Evolutionary conservation across 2,113 vertebrate genomes (phyloP), one percentile per base, ranked within the genome.

Genomic region (Dicrurus megarhynchus): DNA sequence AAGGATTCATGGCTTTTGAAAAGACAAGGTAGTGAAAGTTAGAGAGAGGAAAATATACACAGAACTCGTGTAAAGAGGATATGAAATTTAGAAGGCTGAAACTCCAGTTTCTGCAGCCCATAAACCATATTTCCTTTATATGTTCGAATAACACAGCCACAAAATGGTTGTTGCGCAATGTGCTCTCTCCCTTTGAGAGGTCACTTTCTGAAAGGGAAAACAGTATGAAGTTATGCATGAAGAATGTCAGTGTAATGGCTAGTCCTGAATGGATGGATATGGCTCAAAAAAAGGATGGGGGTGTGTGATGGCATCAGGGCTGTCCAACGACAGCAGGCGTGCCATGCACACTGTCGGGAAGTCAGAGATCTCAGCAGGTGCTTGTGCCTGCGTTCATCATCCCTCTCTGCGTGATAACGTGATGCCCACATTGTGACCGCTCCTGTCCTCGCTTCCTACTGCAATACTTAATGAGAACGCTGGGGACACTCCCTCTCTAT

Each of bases 321-420:
- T 78, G 60, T 33, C 41, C 57, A 84, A 44, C 16, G 30, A 23
- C 33, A 55, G 55, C 27, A 47, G 53, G 21, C 0, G 0, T 39
- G 49, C 55, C 10, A 2, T 23, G 39, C 63, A 74, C 33, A 3
- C 21, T 70, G 67, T 56, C 70, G 65, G 7, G 63, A 80, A 19
- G 42, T 39, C 65, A 46, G 89, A 70, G 42, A 35, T 21, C 28
- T 30, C 89, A 84, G 57, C 46, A 55, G 49, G 60, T 19, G 71
- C 14, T 49, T 44, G 41, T 74, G 77, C 47, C 55, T 82, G 5
- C 16, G 2, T 27, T 82, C 21, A 19, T 63, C 50, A 61, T 84
- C 53, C 57, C 73, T 15, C 17, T 57, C 42, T 59, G 46, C 7
- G 2, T 4, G 41, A 23, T 56, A 61, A 16, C 0, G 1, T 2